Percentiles rank a stretch among this genome's conserved stretches.
These are phyloP conservation scores for Agriopis marginaria DNA, from an alignment of 2,888 invertebrate species.

Conservation along the genomic window DNA sequence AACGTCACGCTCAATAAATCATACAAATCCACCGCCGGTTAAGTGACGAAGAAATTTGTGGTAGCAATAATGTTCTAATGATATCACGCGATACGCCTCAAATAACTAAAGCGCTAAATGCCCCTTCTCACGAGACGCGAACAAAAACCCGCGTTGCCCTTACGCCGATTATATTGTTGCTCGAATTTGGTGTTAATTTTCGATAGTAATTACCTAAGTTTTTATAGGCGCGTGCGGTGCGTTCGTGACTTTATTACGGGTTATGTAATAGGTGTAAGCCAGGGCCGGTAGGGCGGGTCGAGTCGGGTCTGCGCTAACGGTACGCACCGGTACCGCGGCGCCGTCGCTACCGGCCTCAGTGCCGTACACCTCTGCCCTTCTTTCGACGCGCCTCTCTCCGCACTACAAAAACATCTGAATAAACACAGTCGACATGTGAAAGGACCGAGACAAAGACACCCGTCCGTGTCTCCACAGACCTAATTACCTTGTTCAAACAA, in stretches of 20 bases:
- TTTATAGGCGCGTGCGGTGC: conserved; percentile 57
- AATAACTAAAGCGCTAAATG: conserved; percentile 71
- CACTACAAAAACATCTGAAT: conserved; percentile 21
- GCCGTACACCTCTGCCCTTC: not conserved
- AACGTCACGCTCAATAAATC: conserved; percentile 69
- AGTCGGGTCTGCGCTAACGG: conserved; percentile 64
- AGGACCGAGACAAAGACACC: conserved; percentile 34
- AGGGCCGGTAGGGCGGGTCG: conserved; percentile 37
- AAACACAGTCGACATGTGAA: conserved; percentile 34
- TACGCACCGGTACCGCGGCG: conserved; percentile 64
- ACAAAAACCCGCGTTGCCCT: conserved; percentile 53
- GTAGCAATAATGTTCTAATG: conserved; percentile 72
- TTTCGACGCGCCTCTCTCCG: conserved; percentile 8
- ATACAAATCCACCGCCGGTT: conserved; percentile 64
- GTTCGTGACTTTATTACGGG: conserved; percentile 53
- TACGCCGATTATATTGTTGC: conserved; percentile 59
- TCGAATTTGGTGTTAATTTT: conserved; percentile 62
- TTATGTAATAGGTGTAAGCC: conserved; percentile 52
- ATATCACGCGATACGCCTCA: conserved; percentile 72
- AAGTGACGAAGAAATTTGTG: conserved; percentile 78
- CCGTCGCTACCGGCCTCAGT: conserved; percentile 3
- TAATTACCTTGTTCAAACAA: conserved; percentile 80
- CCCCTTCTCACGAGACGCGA: conserved; percentile 66
- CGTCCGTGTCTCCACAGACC: conserved; percentile 60
- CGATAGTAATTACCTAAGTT: conserved; percentile 61